A percentile compares a stretch with the other conserved stretches of the same genome.
phyloP scores from a whole-genome alignment of 1,140 invertebrate species.

The Anadara kagoshimensis region DNA sequence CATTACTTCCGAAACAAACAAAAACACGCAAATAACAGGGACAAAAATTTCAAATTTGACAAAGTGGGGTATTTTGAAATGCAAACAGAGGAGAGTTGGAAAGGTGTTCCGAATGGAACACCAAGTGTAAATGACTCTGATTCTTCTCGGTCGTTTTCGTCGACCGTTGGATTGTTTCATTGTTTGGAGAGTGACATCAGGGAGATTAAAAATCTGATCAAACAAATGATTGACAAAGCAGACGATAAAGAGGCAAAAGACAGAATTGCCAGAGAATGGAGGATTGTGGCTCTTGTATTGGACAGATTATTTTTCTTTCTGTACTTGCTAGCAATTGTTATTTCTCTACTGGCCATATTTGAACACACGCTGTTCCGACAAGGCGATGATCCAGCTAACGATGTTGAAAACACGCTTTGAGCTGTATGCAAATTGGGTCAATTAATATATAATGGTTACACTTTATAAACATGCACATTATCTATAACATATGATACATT shows the following conservation, averaged over 20 bases:
- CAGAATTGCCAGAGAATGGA: slow-evolving; percentile 67
- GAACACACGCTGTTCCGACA: too few relatives aligned
- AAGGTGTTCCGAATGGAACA: slow-evolving; percentile 25
- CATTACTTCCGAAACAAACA: neutral
- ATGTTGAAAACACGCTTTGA: too few relatives aligned
- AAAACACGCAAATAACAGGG: slow-evolving; percentile 29
- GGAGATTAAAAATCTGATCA: slow-evolving; percentile 56
- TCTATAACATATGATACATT: too few relatives aligned
- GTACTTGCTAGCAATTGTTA: slow-evolving; percentile 65
- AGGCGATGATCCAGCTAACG: too few relatives aligned
- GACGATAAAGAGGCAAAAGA: slow-evolving; percentile 52
- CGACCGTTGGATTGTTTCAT: slow-evolving; percentile 7
- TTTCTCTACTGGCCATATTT: slow-evolving; percentile 1
- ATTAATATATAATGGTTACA: too few relatives aligned
- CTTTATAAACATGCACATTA: too few relatives aligned
- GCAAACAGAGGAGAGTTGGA: slow-evolving; percentile 55
- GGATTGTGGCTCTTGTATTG: slow-evolving; percentile 69
- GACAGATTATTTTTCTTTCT: slow-evolving; percentile 73
- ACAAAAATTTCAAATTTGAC: slow-evolving; percentile 57
- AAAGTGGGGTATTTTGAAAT: slow-evolving; percentile 58
- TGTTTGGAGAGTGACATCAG: slow-evolving; percentile 55
- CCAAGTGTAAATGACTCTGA: slow-evolving; percentile 30
- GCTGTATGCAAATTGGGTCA: too few relatives aligned
- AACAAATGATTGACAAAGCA: slow-evolving; percentile 49
- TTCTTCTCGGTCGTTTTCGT: slow-evolving; percentile 1